These are phyloP conservation scores for Heliconius melpomene DNA, from an alignment of 1,140 invertebrate genomes.

Conservation along the genomic window DNA sequence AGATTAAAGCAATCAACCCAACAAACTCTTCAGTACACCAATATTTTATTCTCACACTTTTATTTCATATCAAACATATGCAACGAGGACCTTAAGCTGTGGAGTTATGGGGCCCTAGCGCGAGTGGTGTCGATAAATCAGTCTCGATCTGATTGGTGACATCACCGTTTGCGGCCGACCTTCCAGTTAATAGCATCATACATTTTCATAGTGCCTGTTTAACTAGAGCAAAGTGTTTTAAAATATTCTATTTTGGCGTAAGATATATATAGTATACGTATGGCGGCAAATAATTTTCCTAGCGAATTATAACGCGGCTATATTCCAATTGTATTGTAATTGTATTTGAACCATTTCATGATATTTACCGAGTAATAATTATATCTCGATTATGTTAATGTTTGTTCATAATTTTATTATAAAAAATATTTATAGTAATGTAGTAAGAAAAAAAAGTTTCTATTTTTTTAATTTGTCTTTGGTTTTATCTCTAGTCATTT, in stretches of 20 bases:
- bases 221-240: constrained; percentile 54
- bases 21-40: not conserved
- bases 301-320: too few species aligned
- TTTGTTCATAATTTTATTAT: not conserved
- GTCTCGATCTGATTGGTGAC: constrained; percentile 66
- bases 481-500: too few species aligned
- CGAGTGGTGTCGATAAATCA: constrained; percentile 70
- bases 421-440: not conserved
- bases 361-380: too few species aligned
- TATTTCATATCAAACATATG: not conserved
- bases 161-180: constrained; percentile 65
- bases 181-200: constrained; percentile 67
- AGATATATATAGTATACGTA: constrained; percentile 5
- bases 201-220: constrained; percentile 57
- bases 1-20: too few species aligned
- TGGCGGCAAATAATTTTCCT: constrained; percentile 24
- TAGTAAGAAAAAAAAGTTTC: not conserved
- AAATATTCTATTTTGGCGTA: constrained; percentile 51
- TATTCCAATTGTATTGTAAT: not conserved
- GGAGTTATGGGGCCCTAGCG: constrained; percentile 51
- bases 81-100: not conserved
- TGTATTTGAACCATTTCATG: not conserved
- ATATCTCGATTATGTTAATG: not conserved
- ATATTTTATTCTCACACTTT: too few species aligned
- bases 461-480: not conserved